Conservation (phyloP, 1,140 invertebrate genomes). For the Trichoplusia ni region DNA sequence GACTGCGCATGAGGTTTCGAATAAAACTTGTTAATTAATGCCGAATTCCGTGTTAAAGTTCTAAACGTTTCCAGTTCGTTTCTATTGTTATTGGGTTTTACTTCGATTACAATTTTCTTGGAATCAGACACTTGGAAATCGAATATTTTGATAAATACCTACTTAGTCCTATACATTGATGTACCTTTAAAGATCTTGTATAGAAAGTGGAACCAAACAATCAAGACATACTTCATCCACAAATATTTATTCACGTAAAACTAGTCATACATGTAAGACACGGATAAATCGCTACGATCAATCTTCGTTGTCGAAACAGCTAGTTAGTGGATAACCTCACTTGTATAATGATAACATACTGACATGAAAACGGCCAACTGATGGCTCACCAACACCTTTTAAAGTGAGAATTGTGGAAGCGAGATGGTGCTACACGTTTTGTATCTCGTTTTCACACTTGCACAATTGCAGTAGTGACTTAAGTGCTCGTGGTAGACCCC, state of each 20-base stretch:
- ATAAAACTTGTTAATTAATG: slow-evolving; percentile 51
- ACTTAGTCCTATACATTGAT: neutral
- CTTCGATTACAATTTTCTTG: neutral
- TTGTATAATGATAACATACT: neutral
- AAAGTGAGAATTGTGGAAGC: no score
- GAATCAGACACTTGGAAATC: neutral
- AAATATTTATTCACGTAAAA: slow-evolving; percentile 14
- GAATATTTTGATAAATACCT: no score
- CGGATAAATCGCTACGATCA: slow-evolving; percentile 44
- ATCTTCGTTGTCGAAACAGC: slow-evolving; percentile 40
- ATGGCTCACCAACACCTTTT: neutral
- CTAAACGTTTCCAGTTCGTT: neutral
- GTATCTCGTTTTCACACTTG: no score
- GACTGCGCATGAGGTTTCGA: slow-evolving; percentile 49
- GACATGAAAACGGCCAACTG: slow-evolving; percentile 1
- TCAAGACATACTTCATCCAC: slow-evolving; percentile 2
- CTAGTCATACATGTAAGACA: slow-evolving; percentile 28
- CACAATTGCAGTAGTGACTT: neutral
- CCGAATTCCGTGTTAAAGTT: slow-evolving; percentile 41
- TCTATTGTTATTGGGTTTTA: neutral
- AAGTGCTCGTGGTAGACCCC: no score
- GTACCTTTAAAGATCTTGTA: neutral
- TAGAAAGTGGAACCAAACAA: slow-evolving; percentile 7
- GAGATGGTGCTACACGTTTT: no score
- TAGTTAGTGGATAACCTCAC: no score